Conservation (phyloP, 1,140 invertebrate species). For the Thalassaphorura encarpata region DNA sequence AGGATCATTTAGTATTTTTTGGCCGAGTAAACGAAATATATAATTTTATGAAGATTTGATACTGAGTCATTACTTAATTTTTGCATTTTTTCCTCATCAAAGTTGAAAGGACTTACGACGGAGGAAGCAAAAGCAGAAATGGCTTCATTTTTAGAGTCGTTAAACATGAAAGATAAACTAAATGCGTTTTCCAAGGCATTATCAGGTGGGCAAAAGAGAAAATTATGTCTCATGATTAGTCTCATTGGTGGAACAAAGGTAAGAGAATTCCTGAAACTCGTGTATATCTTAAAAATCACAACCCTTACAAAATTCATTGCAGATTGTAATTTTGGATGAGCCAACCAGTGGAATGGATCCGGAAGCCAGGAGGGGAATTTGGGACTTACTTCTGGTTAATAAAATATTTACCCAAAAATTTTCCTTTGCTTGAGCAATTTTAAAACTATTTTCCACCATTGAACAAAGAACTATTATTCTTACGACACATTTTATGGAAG, state of each 20-base stretch:
- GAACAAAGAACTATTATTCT: slow-evolving; percentile 71
- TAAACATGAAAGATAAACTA: slow-evolving; percentile 50
- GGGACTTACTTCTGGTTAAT: slow-evolving; percentile 42
- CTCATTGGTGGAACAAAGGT: slow-evolving; percentile 51
- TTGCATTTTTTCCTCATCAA: neutral
- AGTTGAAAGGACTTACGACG: slow-evolving; percentile 20
- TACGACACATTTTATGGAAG: slow-evolving; percentile 97
- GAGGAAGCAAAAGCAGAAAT: slow-evolving; percentile 13
- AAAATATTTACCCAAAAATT: no score
- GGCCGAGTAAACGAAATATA: slow-evolving; percentile 44
- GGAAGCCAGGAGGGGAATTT: slow-evolving; percentile 46
- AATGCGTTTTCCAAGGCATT: slow-evolving; percentile 57
- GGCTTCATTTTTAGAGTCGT: slow-evolving; percentile 33
- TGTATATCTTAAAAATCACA: neutral
- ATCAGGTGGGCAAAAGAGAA: slow-evolving; percentile 77
- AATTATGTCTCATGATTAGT: slow-evolving; percentile 73
- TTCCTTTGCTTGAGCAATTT: neutral
- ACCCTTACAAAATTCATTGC: neutral
- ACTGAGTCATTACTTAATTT: neutral
- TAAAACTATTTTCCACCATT: neutral
- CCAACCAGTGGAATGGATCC: slow-evolving; percentile 49
- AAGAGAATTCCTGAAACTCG: neutral
- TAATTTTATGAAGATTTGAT: neutral
- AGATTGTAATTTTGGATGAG: slow-evolving; percentile 26
- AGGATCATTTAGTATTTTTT: slow-evolving; percentile 82